Evolutionary conservation across 2,888 invertebrate species (phyloP).

Genomic region (Pyrochroa serraticornis): DNA sequence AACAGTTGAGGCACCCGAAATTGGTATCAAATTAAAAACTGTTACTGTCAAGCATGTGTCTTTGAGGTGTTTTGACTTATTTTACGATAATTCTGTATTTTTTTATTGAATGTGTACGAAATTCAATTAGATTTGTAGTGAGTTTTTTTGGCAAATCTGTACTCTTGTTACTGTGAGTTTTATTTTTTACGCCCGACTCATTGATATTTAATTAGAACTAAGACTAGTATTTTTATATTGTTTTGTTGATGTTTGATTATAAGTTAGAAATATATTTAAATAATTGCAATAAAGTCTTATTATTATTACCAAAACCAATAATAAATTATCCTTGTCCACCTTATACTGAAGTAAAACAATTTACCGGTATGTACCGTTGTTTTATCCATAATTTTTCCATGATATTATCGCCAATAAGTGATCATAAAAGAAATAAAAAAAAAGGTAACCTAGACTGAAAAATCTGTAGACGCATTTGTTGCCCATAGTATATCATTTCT

Average conservation of each 20-base stretch:
- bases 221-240: slow-evolving; percentile 28
- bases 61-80: slow-evolving; percentile 26
- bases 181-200: slow-evolving; percentile 16
- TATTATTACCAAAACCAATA: too few species aligned
- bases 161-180: slow-evolving; percentile 19
- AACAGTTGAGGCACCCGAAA: slow-evolving; percentile 65
- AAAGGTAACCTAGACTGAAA: too few species aligned
- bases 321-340: too few species aligned
- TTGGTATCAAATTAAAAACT: slow-evolving; percentile 45
- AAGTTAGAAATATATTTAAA: slow-evolving; percentile 34
- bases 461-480: too few species aligned
- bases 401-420: too few species aligned
- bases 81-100: too few species aligned
- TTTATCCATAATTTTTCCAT: too few species aligned
- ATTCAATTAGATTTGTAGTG: slow-evolving; percentile 18
- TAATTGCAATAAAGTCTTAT: too few species aligned
- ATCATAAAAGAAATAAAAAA: too few species aligned
- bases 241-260: slow-evolving; percentile 36
- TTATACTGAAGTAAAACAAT: too few species aligned
- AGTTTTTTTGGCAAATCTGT: slow-evolving; percentile 17
- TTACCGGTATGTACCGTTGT: too few species aligned
- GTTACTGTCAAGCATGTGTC: slow-evolving; percentile 26
- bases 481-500: too few species aligned
- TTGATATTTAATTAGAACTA: slow-evolving; percentile 26
- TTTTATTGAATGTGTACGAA: slow-evolving; percentile 7